phyloP scores from a whole-genome alignment of 2,888 invertebrate species.

The Stomorhina lunata region DNA sequence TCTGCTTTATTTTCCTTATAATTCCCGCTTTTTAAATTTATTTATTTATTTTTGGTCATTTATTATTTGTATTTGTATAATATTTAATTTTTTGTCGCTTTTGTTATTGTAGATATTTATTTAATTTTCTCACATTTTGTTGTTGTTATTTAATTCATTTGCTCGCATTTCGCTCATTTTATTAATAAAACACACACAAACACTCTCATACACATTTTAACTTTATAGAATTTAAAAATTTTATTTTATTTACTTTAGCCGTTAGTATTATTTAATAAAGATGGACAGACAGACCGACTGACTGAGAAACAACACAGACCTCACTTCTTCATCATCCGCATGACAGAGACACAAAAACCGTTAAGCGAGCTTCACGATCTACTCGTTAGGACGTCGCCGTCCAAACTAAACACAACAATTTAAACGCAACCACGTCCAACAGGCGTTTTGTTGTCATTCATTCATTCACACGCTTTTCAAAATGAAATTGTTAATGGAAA shows the following conservation, averaged over 20 bases:
- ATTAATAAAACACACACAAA: slow-evolving; percentile 1
- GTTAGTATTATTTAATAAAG: slow-evolving; percentile 13
- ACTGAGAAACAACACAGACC: too few relatives aligned
- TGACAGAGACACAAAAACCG: too few relatives aligned
- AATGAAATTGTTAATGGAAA: too few relatives aligned
- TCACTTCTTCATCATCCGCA: too few relatives aligned
- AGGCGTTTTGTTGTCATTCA: slow-evolving; percentile 63
- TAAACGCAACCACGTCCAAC: slow-evolving; percentile 57
- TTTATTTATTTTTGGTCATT: slow-evolving; percentile 28
- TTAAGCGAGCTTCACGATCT: slow-evolving; percentile 61
- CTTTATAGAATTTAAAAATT: background rate
- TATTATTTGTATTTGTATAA: background rate
- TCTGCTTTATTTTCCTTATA: slow-evolving; percentile 18
- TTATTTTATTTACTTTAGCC: slow-evolving; percentile 32
- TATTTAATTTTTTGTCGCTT: slow-evolving; percentile 33
- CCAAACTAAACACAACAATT: slow-evolving; percentile 66
- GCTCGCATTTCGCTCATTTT: slow-evolving; percentile 14
- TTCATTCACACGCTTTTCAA: too few relatives aligned
- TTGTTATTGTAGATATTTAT: slow-evolving; percentile 27
- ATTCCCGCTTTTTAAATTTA: slow-evolving; percentile 5
- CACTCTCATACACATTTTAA: background rate
- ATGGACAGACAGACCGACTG: too few relatives aligned
- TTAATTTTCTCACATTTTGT: slow-evolving; percentile 17
- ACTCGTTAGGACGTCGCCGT: slow-evolving; percentile 69
- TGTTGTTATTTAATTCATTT: slow-evolving; percentile 67